phyloP scores from a whole-genome alignment of 1,140 invertebrate genomes.

The Matsumurasca onukii region DNA sequence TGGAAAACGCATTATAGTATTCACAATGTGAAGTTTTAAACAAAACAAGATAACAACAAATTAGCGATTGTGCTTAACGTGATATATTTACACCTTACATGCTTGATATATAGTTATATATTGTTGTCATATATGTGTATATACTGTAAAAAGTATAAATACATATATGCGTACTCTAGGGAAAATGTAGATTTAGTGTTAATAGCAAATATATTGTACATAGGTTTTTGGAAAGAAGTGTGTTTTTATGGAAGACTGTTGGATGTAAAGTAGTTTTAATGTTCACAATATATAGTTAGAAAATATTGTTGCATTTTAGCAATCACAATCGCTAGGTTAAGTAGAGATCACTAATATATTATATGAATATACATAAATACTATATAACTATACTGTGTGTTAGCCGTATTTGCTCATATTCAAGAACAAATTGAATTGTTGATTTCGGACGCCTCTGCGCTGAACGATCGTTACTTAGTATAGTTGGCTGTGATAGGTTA shows the following conservation, averaged over 20 bases:
- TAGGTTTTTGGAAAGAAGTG: constrained; percentile 27
- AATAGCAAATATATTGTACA: constrained; percentile 24
- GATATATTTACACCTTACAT: constrained; percentile 33
- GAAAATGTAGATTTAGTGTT: constrained; percentile 20
- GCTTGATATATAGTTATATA: constrained; percentile 16
- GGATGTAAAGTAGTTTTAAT: constrained; percentile 28
- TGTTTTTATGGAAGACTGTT: constrained; percentile 31
- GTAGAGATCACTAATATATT: constrained; percentile 22
- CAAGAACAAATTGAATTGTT: constrained; percentile 26
- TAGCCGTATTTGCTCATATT: constrained; percentile 36
- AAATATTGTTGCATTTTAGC: constrained; percentile 24
- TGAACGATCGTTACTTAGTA: constrained; percentile 9
- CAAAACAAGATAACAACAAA: constrained; percentile 6
- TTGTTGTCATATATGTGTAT: constrained; percentile 13
- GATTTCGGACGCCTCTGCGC: background rate
- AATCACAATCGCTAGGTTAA: constrained; percentile 31
- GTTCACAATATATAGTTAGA: constrained; percentile 22
- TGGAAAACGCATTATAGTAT: constrained; percentile 26
- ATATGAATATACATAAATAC: constrained; percentile 19
- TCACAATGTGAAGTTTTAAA: constrained; percentile 31
- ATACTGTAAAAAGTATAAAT: constrained; percentile 25
- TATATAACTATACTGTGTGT: constrained; percentile 12
- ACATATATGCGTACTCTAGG: constrained; percentile 7
- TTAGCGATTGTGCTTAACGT: constrained; percentile 29
- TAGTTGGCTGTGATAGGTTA: constrained; percentile 16